A percentile compares a stretch with the other conserved stretches of the same genome.
Evolutionary conservation across 2,113 vertebrate species (phyloP).

Genomic region (Chloroceryle aenea): DNA sequence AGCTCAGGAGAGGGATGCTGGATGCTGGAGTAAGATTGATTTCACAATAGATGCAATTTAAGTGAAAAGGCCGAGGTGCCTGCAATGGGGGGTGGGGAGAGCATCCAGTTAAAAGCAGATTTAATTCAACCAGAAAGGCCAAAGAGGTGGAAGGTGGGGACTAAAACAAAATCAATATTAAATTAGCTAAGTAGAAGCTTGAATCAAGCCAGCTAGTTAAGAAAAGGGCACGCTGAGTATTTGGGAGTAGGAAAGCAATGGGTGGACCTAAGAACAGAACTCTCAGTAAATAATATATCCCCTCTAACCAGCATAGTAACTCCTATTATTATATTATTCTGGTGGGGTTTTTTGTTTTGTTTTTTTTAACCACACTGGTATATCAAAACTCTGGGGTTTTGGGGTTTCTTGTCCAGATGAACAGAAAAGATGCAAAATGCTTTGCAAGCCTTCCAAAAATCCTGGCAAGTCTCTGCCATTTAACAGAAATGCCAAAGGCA

Average conservation of each 20-base stretch:
- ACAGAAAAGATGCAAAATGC: background rate
- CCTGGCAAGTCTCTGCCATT: background rate
- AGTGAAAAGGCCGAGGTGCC: constrained; percentile 45
- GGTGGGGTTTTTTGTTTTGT: too few species aligned
- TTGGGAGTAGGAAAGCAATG: background rate
- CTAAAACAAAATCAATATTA: constrained; percentile 61
- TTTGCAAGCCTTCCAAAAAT: background rate
- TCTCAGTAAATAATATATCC: background rate
- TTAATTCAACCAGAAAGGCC: constrained; percentile 56
- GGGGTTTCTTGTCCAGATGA: background rate
- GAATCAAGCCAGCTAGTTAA: background rate
- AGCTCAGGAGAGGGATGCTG: background rate
- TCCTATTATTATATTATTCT: background rate
- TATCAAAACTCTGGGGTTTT: background rate
- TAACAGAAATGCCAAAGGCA: background rate
- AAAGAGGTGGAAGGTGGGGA: constrained; percentile 31
- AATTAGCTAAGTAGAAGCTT: constrained; percentile 24
- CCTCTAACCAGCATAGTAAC: background rate
- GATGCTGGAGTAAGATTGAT: constrained; percentile 52
- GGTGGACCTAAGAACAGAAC: background rate
- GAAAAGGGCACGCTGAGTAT: background rate
- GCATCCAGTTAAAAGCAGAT: constrained; percentile 31
- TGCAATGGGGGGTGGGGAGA: background rate
- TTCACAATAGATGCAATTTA: constrained; percentile 50
- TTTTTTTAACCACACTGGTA: background rate